These are phyloP conservation scores for Drosophila pruinosa DNA, from an alignment of 1,140 invertebrate species.

Conservation along the genomic window DNA sequence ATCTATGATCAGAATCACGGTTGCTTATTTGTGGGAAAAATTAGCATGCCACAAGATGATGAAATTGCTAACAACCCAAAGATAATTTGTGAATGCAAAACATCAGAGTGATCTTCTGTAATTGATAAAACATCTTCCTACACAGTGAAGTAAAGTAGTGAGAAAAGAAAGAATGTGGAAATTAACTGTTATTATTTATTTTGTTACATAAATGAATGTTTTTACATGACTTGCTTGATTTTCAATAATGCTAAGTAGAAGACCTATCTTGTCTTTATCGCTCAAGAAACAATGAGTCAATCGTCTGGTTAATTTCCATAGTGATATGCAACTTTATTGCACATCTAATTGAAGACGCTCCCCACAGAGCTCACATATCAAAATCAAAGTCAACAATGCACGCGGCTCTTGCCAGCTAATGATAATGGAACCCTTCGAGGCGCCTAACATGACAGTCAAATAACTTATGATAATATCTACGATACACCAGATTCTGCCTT, in stretches of 20 bases:
- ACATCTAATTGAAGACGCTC: constrained; percentile 14
- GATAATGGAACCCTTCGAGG: constrained; percentile 7
- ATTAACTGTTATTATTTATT: too few relatives aligned
- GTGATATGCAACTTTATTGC: constrained; percentile 9
- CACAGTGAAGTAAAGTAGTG: not conserved
- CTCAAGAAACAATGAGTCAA: constrained; percentile 9
- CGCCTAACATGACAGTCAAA: constrained; percentile 39
- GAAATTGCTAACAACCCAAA: not conserved
- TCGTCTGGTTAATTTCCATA: constrained; percentile 29
- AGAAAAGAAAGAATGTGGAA: not conserved
- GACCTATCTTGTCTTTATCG: not conserved
- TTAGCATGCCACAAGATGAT: not conserved
- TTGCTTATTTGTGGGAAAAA: constrained; percentile 30
- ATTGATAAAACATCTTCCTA: too few relatives aligned
- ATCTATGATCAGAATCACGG: constrained; percentile 46
- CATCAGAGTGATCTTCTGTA: too few relatives aligned
- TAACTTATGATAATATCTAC: constrained; percentile 34
- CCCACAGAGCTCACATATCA: not conserved
- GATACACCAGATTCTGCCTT: constrained; percentile 8
- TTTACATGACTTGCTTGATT: not conserved
- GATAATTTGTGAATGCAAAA: not conserved
- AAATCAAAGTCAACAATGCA: not conserved
- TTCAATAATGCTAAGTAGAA: not conserved
- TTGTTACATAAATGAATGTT: not conserved
- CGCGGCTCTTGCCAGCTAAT: constrained; percentile 19